Evolutionary conservation across 2,113 vertebrate species (phyloP).

Genomic region (Oreochromis niloticus): DNA sequence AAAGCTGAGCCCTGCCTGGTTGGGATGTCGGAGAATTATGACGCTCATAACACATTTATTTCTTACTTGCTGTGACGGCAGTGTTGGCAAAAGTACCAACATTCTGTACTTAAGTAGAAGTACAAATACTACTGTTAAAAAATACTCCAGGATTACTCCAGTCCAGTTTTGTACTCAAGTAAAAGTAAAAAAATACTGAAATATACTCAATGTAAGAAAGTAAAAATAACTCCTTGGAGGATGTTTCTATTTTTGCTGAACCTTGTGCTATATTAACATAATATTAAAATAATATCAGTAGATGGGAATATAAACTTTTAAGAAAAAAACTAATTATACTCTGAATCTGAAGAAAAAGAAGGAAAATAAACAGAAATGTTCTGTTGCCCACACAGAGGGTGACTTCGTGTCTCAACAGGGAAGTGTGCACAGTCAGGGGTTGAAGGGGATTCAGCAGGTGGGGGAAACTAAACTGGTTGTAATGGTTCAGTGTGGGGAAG

Average conservation of each 20-base stretch:
- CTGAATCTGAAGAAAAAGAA: not conserved
- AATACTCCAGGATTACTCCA: not conserved
- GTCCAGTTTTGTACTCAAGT: not conserved
- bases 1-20: not conserved
- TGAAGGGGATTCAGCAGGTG: not conserved
- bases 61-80: not conserved
- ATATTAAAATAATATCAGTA: not conserved
- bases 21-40: not conserved
- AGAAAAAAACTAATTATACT: not conserved
- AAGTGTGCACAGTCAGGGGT: not conserved
- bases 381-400: not conserved
- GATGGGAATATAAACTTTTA: not conserved
- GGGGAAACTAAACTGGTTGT: not conserved
- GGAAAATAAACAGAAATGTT: not conserved
- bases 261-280: not conserved
- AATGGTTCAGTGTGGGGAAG: not conserved
- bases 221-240: not conserved
- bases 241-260: not conserved
- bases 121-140: not conserved
- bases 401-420: not conserved
- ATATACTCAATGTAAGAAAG: not conserved
- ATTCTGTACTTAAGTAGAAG: not conserved
- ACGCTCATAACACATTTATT: not conserved
- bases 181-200: not conserved
- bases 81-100: not conserved